Base-by-base conservation (phyloP, 1,140 invertebrate species). In the Drosophila nigrodunni region DNA sequence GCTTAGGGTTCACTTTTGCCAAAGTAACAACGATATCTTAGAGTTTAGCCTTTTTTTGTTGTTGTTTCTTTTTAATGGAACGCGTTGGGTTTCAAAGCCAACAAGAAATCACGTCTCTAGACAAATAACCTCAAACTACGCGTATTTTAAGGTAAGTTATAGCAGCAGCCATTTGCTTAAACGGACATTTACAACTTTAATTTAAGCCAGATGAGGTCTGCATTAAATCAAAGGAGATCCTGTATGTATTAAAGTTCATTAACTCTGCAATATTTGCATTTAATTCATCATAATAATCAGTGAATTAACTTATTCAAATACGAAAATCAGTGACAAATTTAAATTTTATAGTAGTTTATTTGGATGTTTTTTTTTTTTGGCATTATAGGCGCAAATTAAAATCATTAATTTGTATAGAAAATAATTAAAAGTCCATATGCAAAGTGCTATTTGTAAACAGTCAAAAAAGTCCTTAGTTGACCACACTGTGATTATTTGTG, bases 41-140 rank as follows among this genome's bases (percentile, higher is more conserved):
- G 50, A 65, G 64, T 60, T 80, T 68, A 78, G 57, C 57, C 71
- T 64, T 67, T 71, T 71, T 60, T 15, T 9, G 2, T 30, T 30
- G 25, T 30, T 30, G 25, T 30, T 30, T 4, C 3, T 30, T 30
- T 30, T 30, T 52, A 52, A 52, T 52, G 50, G n/a, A 9, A 39
- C 7, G 52, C 18, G 52, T 18, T 65, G 49, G 18, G 47, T 41
- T 57, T 9, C 41, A 37, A 61, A 34, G 39, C 34, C 37, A 35
- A 44, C 61, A 3, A 52, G 30, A 54, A 54, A 44, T 54, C 34
- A 67, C 39, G 18, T 60, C 50, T 73, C 9, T 35, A 13, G 57
- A 30, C n/a, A 11, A 25, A 34, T n/a, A 60, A 35, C 15, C 41
- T 18, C 55, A 30, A 41, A 58, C 15, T 34, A 57, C 35, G n/a